Percentiles rank a stretch among this genome's conserved stretches.
These are phyloP conservation scores for Sturnira hondurensis DNA, from an alignment of 2,113 vertebrate species.

Conservation along the genomic window DNA sequence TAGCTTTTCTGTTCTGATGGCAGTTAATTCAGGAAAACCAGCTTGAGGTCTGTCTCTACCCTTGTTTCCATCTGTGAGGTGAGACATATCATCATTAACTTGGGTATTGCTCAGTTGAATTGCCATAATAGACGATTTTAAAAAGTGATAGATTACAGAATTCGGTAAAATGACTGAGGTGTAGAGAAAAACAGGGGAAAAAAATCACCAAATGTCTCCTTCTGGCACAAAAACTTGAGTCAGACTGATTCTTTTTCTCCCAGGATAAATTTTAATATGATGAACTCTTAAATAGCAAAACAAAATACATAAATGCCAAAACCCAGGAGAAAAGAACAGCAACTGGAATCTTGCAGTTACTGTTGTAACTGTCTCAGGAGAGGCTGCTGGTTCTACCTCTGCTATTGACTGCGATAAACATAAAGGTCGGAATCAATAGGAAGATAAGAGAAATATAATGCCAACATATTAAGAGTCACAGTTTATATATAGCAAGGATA, in stretches of 20 bases:
- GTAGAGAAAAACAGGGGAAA: not conserved
- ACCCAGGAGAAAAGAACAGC: conserved; percentile 8
- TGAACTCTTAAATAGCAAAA: conserved; percentile 44
- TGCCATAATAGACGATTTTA: not conserved
- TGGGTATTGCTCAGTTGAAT: not conserved
- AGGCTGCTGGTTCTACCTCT: not conserved
- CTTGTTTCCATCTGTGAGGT: not conserved
- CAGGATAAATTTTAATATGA: not conserved
- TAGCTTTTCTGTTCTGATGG: not conserved
- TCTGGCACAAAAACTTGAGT: not conserved
- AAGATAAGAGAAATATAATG: not conserved
- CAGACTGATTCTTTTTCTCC: not conserved
- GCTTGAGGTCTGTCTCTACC: not conserved
- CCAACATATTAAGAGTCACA: not conserved
- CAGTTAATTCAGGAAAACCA: not conserved
- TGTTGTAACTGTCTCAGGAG: conserved; percentile 10
- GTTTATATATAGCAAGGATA: not conserved
- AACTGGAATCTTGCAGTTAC: conserved; percentile 29
- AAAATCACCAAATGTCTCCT: not conserved
- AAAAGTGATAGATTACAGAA: not conserved
- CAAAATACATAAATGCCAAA: conserved; percentile 45
- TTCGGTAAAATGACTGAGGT: not conserved
- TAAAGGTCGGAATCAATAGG: not conserved
- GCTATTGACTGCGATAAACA: conserved; percentile 10
- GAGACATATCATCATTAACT: not conserved